Evolutionary conservation across 2,113 vertebrate genomes (phyloP).

Genomic region (Pseudorhombus dupliciocellatus): DNA sequence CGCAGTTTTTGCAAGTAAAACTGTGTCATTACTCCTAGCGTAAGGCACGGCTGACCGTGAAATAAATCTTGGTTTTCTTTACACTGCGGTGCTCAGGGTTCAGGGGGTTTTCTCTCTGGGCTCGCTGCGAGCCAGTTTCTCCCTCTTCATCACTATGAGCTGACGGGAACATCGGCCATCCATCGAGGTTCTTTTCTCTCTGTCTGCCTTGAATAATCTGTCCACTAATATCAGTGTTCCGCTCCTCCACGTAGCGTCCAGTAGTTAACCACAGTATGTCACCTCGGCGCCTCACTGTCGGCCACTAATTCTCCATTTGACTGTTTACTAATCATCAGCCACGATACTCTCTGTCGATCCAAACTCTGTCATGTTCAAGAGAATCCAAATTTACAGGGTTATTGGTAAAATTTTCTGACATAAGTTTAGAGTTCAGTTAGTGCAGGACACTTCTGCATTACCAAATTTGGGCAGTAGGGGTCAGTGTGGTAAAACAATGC

Average conservation of each 20-base stretch:
- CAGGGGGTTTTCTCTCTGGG: constrained; percentile 5
- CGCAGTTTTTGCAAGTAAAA: not conserved
- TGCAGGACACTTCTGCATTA: constrained; percentile 11
- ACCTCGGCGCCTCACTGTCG: constrained; percentile 45
- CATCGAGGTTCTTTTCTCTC: constrained; percentile 7
- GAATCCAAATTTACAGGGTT: no score
- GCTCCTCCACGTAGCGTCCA: not conserved
- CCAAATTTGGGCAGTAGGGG: constrained; percentile 34
- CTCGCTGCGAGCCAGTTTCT: constrained; percentile 1
- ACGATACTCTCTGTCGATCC: constrained; percentile 16
- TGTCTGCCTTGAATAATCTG: constrained; percentile 2
- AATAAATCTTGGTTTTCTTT: constrained; percentile 68
- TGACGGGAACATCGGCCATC: constrained; percentile 10
- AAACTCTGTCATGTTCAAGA: no score
- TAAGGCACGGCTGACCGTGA: not conserved
- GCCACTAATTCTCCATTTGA: constrained; percentile 43
- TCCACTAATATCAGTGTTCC: not conserved
- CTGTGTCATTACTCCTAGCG: not conserved
- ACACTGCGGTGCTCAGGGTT: constrained; percentile 8
- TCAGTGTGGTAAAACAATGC: constrained; percentile 42
- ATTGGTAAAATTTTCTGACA: no score
- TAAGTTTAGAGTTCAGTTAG: no score
- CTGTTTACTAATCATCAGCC: constrained; percentile 33
- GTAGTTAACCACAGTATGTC: constrained; percentile 10
- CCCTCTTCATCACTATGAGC: constrained; percentile 20